Evolutionary conservation across 2,113 vertebrate genomes (phyloP), one percentile per base, ranked within the genome.

Genomic region (Azemiops feae): DNA sequence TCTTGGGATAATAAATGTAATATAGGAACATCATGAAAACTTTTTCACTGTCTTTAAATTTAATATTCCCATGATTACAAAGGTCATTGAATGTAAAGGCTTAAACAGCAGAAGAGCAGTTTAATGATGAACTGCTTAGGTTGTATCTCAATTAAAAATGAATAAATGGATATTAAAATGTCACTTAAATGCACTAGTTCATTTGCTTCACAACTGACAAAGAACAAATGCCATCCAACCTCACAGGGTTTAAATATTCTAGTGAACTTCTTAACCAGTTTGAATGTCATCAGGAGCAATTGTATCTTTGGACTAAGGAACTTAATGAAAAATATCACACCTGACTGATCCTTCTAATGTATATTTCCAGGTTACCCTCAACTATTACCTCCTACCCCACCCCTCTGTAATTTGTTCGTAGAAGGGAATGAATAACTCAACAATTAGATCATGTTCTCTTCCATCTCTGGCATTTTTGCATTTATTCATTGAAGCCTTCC

Each of bases 61-160:
- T 39, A 54, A 25, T 54, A 50, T 86, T 89, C 85, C 10, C 5
- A 12, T 85, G 54, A 60, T 50, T 86, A 7, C 47, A 93, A 86
- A 93, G 93, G 91, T 86, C 91, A 93, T 54, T 89, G 45, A 64
- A 10, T 86, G 55, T n/a, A 86, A 93, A 34, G 45, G 69, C 69
- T 93, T 92, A 85, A 89, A 86, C 69, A 89, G 22, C 87, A 57
- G 45, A 54, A 86, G 54, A 92, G 4, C n/a, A 53, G 60, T 92
- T 81, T 89, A 23, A n/a, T 91, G 69, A 91, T 50, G 52, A 91
- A 55, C 54, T 43, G 39, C 45, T 85, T 88, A 91, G 43, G 53
- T 85, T 89, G 57, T n/a, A 16, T 60, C 54, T 92, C 87, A 93
- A 92, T 91, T 92, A 89, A 93, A 91, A 91, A 93, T 87, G 91